Base-by-base conservation (phyloP, 2,888 invertebrate genomes). In the Heteromurus nitidus region DNA sequence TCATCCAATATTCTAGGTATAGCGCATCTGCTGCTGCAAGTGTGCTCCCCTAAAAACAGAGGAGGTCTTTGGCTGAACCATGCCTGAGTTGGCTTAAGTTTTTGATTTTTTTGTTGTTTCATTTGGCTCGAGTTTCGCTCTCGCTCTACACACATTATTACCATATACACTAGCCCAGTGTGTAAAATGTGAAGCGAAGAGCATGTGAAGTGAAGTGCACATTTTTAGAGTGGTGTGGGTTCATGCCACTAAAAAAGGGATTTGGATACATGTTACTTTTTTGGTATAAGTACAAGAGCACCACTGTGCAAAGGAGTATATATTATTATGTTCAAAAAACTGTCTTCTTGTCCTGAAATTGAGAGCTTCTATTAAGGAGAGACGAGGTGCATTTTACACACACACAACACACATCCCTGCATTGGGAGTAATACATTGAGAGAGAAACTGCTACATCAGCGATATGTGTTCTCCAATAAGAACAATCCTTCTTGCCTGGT, bases 61-160 rank as follows among this genome's bases (percentile, higher is more conserved):
- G 30, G 60, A 60, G 60, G 60, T 60, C 60, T 60, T 60, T 60
- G 60, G 60, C 60, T 30, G 31, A 3, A 20, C 26, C 13, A n/a
- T 60, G 60, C 60, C 47, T 47, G 67, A 67, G 50, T 73, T 55
- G 42, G 67, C 75, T 75, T 24, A 24, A 42, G 76, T 68, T 62
- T n/a, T n/a, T 76, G 60, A 68, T 76, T 68, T 77, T 77, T n/a
- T n/a, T n/a, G n/a, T n/a, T n/a, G 62, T 77, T 69, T 77, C 69
- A 67, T 69, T 69, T 77, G 69, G 69, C 76, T 77, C 76, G 76
- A 62, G 60, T 68, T 77, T 47, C n/a, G n/a, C n/a, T n/a, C n/a
- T n/a, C 47, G 7, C 13, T 47, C 11, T 36, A 13, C 36, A 36
- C 36, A n/a, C n/a, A n/a, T n/a, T n/a, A n/a, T n/a, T n/a, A n/a